Percentiles rank a stretch among this genome's conserved stretches.
Conservation (phyloP, 2,797 vertebrate genomes). For the Crenuchus spilurus region DNA sequence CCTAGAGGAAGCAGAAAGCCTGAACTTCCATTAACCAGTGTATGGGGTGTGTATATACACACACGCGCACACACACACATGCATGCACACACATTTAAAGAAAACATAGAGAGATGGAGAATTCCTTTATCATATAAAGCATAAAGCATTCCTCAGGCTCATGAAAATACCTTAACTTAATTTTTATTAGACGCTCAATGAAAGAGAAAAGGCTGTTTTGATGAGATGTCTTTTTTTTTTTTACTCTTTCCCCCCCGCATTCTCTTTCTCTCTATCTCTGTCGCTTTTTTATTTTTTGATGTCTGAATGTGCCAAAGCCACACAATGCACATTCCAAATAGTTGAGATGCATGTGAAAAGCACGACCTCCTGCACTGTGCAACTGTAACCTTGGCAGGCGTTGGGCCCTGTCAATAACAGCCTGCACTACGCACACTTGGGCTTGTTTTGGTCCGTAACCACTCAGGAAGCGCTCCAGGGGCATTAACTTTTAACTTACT, state of each 20-base stretch:
- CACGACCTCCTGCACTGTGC: constrained; percentile 43
- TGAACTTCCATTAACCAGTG: neutral
- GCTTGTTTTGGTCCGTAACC: constrained; percentile 59
- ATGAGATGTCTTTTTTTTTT: constrained; percentile 39
- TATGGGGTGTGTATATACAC: neutral
- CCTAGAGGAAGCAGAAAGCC: constrained; percentile 7
- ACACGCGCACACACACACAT: neutral
- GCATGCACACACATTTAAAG: neutral
- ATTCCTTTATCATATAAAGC: constrained; percentile 13
- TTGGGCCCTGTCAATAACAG: constrained; percentile 50
- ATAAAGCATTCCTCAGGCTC: constrained; percentile 55
- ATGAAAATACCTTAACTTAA: constrained; percentile 61
- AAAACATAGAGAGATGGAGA: neutral
- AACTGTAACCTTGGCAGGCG: constrained; percentile 69
- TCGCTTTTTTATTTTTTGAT: constrained; percentile 60
- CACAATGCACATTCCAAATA: constrained; percentile 66
- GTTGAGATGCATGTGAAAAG: constrained; percentile 59
- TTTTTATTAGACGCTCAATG: constrained; percentile 49
- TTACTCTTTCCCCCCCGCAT: constrained; percentile 43
- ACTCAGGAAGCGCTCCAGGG: constrained; percentile 56
- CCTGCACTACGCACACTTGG: constrained; percentile 27
- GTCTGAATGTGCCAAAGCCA: constrained; percentile 57
- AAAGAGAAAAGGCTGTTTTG: constrained; percentile 45
- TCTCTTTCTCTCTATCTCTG: constrained; percentile 40
- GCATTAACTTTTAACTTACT: constrained; percentile 68